Evolutionary conservation across 2,797 vertebrate species (phyloP).

Genomic region (Tolypeutes matacus): DNA sequence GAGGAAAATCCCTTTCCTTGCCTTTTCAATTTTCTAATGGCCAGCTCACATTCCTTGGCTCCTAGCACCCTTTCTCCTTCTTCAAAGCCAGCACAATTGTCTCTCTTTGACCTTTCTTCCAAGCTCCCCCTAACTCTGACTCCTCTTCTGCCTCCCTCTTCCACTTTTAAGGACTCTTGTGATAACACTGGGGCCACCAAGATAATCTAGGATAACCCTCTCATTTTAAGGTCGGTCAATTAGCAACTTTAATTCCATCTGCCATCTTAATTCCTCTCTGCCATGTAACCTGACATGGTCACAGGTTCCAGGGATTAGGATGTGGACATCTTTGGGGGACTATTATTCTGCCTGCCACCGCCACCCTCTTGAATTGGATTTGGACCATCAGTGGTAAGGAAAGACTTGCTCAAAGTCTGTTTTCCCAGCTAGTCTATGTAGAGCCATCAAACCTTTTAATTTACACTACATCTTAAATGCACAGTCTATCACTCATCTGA

Average conservation of each 20-base stretch:
- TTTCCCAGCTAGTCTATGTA: not conserved
- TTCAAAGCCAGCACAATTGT: not conserved
- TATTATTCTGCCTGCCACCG: too few species aligned
- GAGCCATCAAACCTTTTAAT: not conserved
- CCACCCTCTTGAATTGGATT: not conserved
- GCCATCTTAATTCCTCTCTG: conserved; percentile 39
- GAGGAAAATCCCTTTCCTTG: not conserved
- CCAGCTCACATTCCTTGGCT: not conserved
- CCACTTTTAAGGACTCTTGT: not conserved
- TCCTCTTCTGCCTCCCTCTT: not conserved
- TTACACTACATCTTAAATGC: not conserved
- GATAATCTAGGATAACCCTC: conserved; percentile 39
- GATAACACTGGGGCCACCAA: not conserved
- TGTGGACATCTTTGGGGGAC: too few species aligned
- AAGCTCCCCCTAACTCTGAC: not conserved
- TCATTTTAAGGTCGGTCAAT: conserved; percentile 46
- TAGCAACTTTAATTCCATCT: conserved; percentile 20
- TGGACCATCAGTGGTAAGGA: not conserved
- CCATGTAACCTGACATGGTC: not conserved
- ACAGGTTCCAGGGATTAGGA: too few species aligned
- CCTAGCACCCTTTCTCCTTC: not conserved
- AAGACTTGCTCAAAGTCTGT: not conserved
- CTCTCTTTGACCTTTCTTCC: not conserved
- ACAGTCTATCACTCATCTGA: not conserved
- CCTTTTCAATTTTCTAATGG: conserved; percentile 21